Conservation (phyloP, 2,113 vertebrate species). For the Sardina pilchardus region DNA sequence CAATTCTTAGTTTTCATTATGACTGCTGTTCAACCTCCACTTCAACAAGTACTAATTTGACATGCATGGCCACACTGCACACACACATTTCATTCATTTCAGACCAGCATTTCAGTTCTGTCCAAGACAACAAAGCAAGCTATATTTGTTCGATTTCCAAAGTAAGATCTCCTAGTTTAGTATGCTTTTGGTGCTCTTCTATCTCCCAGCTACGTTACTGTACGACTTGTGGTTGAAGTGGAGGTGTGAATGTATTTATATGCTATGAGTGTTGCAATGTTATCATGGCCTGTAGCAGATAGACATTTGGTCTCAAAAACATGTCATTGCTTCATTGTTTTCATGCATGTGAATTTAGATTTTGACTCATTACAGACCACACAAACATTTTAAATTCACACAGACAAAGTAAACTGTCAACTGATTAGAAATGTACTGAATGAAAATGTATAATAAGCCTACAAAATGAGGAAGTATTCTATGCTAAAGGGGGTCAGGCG, state of each 20-base stretch:
- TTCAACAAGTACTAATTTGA: no score
- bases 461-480: neutral
- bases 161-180: neutral
- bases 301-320: neutral
- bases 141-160: no score
- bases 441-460: neutral
- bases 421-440: no score
- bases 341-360: neutral
- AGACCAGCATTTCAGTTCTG: no score
- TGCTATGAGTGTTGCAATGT: neutral
- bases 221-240: neutral
- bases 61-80: no score
- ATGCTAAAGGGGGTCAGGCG: no score
- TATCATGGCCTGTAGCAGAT: neutral
- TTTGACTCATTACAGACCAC: neutral
- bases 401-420: no score
- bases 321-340: neutral
- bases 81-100: no score
- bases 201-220: neutral
- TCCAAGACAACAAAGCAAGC: no score
- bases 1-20: neutral
- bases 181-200: neutral
- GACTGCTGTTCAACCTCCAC: no score
- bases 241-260: neutral
- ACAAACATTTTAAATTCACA: no score